These are phyloP conservation scores for Axis porcinus DNA, from an alignment of 2,113 vertebrate genomes.

Conservation along the genomic window DNA sequence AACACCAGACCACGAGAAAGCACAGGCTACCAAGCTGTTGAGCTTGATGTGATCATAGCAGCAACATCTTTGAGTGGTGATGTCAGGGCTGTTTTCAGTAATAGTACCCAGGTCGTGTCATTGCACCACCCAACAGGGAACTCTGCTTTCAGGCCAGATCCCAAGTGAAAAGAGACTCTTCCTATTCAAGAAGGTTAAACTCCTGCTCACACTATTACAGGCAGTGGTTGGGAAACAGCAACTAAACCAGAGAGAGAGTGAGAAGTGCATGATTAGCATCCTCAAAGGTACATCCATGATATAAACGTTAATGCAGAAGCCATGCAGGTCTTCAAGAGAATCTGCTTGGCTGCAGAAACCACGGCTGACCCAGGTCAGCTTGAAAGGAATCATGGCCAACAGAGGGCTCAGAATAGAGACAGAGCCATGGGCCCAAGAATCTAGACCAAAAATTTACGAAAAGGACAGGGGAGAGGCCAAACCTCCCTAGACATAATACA, in stretches of 20 bases:
- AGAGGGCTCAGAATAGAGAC: background rate
- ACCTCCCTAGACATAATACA: background rate
- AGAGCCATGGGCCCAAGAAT: background rate
- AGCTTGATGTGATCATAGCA: background rate
- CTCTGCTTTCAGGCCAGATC: background rate
- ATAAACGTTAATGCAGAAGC: background rate
- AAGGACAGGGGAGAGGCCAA: background rate
- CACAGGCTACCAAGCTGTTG: background rate
- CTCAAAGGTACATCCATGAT: background rate
- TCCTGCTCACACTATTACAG: background rate
- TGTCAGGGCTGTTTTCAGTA: background rate
- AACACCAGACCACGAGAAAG: background rate
- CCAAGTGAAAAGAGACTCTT: background rate
- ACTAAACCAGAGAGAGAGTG: background rate
- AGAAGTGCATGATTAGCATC: background rate
- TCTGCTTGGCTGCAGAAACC: background rate
- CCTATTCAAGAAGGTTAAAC: background rate
- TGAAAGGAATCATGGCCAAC: background rate
- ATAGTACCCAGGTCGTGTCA: accelerated
- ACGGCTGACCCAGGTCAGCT: background rate
- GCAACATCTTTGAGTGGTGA: background rate
- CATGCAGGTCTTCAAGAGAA: background rate
- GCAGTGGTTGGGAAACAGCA: background rate
- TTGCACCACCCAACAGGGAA: background rate
- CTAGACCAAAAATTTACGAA: background rate